These are phyloP conservation scores for Sebastes trivittatus DNA, from an alignment of 2,797 vertebrate species.

Conservation along the genomic window DNA sequence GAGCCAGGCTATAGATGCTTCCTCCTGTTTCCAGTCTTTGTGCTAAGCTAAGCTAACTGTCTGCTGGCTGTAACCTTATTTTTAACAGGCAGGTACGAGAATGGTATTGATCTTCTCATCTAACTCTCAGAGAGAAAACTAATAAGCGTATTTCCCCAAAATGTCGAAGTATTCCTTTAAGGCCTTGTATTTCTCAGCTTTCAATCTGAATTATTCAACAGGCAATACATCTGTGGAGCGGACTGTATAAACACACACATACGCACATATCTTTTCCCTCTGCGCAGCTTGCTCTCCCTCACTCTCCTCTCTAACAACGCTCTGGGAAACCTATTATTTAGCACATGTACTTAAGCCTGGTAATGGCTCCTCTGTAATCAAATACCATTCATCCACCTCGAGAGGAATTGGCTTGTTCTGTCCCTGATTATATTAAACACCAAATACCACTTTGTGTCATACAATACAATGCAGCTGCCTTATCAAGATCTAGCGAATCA, in stretches of 20 bases:
- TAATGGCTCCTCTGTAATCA: slow-evolving; percentile 31
- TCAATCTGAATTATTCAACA: slow-evolving; percentile 17
- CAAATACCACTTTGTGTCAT: slow-evolving; percentile 19
- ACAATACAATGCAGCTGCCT: slow-evolving; percentile 4
- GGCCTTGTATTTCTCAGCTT: neutral
- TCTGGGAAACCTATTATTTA: slow-evolving; percentile 2
- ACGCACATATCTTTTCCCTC: neutral
- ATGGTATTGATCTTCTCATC: neutral
- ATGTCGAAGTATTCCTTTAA: neutral
- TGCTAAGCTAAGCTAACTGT: neutral
- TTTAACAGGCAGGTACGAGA: neutral
- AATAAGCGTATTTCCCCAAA: neutral
- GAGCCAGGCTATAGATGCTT: neutral
- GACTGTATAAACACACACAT: neutral
- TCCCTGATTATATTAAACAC: slow-evolving; percentile 16
- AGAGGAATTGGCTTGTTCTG: slow-evolving; percentile 6
- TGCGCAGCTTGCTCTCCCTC: neutral
- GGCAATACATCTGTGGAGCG: neutral
- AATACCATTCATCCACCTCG: slow-evolving; percentile 14
- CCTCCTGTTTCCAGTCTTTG: neutral
- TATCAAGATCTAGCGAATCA: slow-evolving; percentile 19
- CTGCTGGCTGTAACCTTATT: neutral
- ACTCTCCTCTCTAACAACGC: neutral
- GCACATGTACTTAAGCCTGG: neutral
- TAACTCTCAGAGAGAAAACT: neutral